These are phyloP conservation scores for Tauraco erythrolophus DNA, from an alignment of 2,113 vertebrate genomes.

Conservation along the genomic window DNA sequence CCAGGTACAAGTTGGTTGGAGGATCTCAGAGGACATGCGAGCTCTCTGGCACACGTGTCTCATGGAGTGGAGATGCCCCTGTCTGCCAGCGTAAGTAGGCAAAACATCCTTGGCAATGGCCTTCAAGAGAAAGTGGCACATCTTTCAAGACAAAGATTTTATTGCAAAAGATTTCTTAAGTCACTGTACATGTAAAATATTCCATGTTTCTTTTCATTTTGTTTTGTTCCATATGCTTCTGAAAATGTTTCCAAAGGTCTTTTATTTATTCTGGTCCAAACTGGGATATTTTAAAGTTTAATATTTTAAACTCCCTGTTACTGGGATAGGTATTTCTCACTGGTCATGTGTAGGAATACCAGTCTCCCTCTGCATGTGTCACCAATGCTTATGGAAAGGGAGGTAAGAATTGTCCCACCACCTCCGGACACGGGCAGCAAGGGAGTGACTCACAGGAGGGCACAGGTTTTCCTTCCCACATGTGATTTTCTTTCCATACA, in stretches of 20 bases:
- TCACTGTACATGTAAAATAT: not conserved
- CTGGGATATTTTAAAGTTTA: too few relatives aligned
- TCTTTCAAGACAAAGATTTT: not conserved
- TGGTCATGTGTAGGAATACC: not conserved
- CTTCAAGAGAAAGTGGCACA: not conserved
- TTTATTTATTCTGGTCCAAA: not conserved
- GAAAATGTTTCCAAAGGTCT: not conserved
- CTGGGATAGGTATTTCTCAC: not conserved
- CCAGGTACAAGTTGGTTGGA: constrained; percentile 48
- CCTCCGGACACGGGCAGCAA: not conserved
- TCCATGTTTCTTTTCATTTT: not conserved
- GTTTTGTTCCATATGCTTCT: not conserved
- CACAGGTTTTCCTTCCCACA: fast-evolving
- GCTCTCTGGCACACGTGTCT: constrained; percentile 2
- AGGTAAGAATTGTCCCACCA: not conserved
- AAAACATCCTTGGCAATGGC: not conserved
- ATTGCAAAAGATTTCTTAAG: not conserved
- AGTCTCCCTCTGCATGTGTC: not conserved
- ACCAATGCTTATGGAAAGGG: not conserved
- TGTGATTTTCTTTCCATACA: not conserved
- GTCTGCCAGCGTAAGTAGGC: constrained; percentile 45
- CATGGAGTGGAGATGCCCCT: constrained; percentile 38
- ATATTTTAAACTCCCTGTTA: not conserved
- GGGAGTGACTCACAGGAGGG: not conserved
- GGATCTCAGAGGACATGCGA: constrained; percentile 29